Evolutionary conservation across 1,140 invertebrate genomes (phyloP), one percentile per base, ranked within the genome.

Genomic region (Saccostrea echinata): DNA sequence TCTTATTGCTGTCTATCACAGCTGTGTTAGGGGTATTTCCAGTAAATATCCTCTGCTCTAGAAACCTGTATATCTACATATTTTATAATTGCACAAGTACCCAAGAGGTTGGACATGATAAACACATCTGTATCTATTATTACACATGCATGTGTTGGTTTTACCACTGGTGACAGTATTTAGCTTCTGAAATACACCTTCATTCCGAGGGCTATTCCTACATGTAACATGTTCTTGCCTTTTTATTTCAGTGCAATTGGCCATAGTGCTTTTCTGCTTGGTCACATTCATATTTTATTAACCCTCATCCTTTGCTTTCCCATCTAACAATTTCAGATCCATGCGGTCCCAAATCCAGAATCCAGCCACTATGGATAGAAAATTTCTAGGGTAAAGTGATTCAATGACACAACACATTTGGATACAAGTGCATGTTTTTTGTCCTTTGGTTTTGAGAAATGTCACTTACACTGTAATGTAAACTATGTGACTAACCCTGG

Each of bases 311-410:
- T 80, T 68, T 80, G 27, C 30, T 80, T 24, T 30, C 18, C 30
- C 12, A 9, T 80, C 76, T 80, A 80, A 80, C 76, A 80, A 8
- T 80, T 80, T 12, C 76, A 80, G 76, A 80, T 80, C 30, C 16
- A 13, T 21, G 76, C 13, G 8, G 35, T 43, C 35, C 76, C 18
- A 33, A 24, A 24, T 43, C 27, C 35, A 18, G 76, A 80, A 30
- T 80, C 30, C 9, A 43, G 35, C 30, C 27, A 16, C 18, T 80
- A 33, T 80, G 76, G 76, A 80, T 80, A 80, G 76, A 80, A 80
- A 24, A 80, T 80, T 33, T 80, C 35, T 80, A 27, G 76, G 76
- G 76, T 80, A 80, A 80, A 80, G 35, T 80, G 27, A 33, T 18
- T 80, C 27, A 80, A 80, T 33, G 76, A 30, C 76, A 80, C 76